phyloP scores from a whole-genome alignment of 1,140 invertebrate species.

The Drosophila orena region DNA sequence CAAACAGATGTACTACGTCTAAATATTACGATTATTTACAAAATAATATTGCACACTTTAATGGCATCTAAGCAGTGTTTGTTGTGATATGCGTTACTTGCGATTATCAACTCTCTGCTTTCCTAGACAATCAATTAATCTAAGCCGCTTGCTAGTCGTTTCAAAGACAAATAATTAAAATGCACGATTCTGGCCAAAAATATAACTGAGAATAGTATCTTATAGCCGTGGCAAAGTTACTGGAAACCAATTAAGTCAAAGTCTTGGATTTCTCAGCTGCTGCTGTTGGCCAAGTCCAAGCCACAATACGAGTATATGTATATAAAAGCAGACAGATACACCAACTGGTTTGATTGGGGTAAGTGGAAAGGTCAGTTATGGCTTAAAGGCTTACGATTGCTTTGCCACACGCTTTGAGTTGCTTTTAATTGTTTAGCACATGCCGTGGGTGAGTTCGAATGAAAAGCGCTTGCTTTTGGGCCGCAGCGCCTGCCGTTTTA shows the following conservation, averaged over 20 bases:
- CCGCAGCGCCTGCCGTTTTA: slow-evolving; percentile 9
- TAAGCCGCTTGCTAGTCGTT: neutral
- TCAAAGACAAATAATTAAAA: neutral
- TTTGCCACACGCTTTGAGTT: slow-evolving; percentile 56
- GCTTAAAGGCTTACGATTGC: slow-evolving; percentile 69
- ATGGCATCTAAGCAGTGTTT: too few relatives aligned
- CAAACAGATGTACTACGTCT: too few relatives aligned
- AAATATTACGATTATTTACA: too few relatives aligned
- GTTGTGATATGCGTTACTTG: too few relatives aligned
- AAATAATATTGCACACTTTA: too few relatives aligned
- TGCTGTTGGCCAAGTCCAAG: slow-evolving; percentile 39
- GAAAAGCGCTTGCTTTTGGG: slow-evolving; percentile 8
- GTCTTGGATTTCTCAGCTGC: slow-evolving; percentile 28
- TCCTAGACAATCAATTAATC: neutral
- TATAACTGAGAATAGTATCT: slow-evolving; percentile 43
- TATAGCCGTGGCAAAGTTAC: slow-evolving; percentile 50
- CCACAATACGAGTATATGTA: neutral
- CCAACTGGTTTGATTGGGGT: slow-evolving; percentile 24
- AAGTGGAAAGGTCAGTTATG: slow-evolving; percentile 75
- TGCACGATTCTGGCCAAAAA: slow-evolving; percentile 2
- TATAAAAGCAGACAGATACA: neutral
- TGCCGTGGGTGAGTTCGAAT: slow-evolving; percentile 25
- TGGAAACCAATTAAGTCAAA: slow-evolving; percentile 66
- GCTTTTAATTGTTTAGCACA: slow-evolving; percentile 59
- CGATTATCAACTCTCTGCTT: too few relatives aligned